Conservation (phyloP, 2,888 invertebrate species). For the Amorpha juglandis region DNA sequence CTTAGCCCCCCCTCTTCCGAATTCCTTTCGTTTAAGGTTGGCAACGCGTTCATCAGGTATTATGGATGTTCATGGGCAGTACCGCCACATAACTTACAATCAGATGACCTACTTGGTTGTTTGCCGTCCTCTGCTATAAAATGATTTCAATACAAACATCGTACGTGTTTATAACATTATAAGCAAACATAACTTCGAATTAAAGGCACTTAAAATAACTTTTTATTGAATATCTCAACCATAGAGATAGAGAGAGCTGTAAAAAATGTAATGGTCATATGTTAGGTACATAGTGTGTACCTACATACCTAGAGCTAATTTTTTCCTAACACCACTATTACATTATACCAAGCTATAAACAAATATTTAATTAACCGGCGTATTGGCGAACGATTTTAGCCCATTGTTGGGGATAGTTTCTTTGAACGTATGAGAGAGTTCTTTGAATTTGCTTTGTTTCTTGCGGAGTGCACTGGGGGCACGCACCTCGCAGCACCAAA, state of each 20-base stretch:
- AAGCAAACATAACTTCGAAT: too few relatives aligned
- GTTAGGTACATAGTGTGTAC: neutral
- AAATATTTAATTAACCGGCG: slow-evolving; percentile 71
- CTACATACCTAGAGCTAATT: neutral
- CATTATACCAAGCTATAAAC: slow-evolving; percentile 15
- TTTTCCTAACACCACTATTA: slow-evolving; percentile 1
- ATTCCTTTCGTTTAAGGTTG: too few relatives aligned
- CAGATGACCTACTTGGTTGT: too few relatives aligned
- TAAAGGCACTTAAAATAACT: too few relatives aligned
- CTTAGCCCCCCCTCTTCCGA: too few relatives aligned
- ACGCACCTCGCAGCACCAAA: slow-evolving; percentile 88
- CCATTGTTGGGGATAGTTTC: slow-evolving; percentile 91
- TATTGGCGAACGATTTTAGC: slow-evolving; percentile 89
- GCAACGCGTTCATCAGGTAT: too few relatives aligned
- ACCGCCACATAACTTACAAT: too few relatives aligned
- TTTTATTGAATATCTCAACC: neutral
- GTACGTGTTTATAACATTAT: too few relatives aligned
- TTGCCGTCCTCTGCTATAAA: too few relatives aligned
- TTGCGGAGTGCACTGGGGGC: slow-evolving; percentile 88
- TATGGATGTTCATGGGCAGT: too few relatives aligned
- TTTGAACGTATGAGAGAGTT: slow-evolving; percentile 89
- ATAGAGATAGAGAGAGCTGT: neutral
- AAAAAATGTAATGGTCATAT: neutral
- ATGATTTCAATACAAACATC: too few relatives aligned
- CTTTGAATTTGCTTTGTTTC: slow-evolving; percentile 90